Evolutionary conservation across 2,113 vertebrate genomes (phyloP).

Genomic region (Gobio gobio): DNA sequence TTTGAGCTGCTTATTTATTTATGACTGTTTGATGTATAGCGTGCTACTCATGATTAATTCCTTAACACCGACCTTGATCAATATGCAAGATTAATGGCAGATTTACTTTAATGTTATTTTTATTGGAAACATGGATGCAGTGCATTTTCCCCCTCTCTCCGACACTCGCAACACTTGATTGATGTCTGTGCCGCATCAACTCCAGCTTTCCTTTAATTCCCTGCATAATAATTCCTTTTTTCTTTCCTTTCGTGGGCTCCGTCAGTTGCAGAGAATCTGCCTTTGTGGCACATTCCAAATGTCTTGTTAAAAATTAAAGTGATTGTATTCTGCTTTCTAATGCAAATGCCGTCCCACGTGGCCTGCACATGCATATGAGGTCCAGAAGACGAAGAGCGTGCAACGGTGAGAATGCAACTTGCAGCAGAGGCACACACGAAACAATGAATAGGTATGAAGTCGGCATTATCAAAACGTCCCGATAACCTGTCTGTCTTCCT

Average conservation of each 20-base stretch:
- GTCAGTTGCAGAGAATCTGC: slow-evolving; percentile 70
- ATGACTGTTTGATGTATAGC: slow-evolving; percentile 91
- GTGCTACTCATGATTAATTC: slow-evolving; percentile 86
- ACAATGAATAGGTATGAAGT: slow-evolving; percentile 49
- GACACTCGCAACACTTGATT: slow-evolving; percentile 60
- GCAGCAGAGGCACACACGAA: slow-evolving; percentile 43
- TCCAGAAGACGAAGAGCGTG: slow-evolving; percentile 66
- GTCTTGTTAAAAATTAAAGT: slow-evolving; percentile 85
- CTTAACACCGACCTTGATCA: slow-evolving; percentile 79
- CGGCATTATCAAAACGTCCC: slow-evolving; percentile 42
- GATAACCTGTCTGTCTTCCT: slow-evolving; percentile 74
- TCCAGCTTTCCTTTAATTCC: slow-evolving; percentile 61
- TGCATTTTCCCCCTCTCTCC: slow-evolving; percentile 61
- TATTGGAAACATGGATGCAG: slow-evolving; percentile 68
- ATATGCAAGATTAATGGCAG: slow-evolving; percentile 87
- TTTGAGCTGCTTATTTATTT: slow-evolving; percentile 86
- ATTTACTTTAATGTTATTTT: slow-evolving; percentile 82
- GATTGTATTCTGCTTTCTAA: slow-evolving; percentile 71
- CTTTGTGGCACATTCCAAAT: slow-evolving; percentile 78
- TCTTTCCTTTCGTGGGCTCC: slow-evolving; percentile 61
- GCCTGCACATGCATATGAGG: slow-evolving; percentile 71
- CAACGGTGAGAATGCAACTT: slow-evolving; percentile 49
- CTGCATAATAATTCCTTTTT: slow-evolving; percentile 59
- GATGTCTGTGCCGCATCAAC: slow-evolving; percentile 65
- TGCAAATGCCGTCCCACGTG: slow-evolving; percentile 80